phyloP scores from a whole-genome alignment of 2,113 vertebrate species.

The Scomber colias region DNA sequence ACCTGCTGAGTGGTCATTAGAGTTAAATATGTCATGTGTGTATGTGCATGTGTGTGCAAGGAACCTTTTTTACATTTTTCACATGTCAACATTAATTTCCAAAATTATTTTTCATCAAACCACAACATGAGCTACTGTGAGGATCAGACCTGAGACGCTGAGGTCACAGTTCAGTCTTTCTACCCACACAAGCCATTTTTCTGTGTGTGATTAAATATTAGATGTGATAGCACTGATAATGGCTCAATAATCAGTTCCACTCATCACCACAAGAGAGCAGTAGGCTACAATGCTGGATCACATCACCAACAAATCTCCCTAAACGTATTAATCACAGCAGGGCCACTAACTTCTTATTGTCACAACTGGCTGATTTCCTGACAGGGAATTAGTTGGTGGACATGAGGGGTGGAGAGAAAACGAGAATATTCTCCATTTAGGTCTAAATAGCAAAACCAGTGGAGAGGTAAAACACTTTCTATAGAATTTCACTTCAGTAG shows the following conservation, averaged over 20 bases:
- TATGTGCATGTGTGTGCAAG: neutral
- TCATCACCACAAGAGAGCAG: conserved; percentile 17
- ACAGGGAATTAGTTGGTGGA: conserved; percentile 20
- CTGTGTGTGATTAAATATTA: neutral
- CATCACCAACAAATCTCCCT: neutral
- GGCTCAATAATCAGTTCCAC: neutral
- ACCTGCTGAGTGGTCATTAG: neutral
- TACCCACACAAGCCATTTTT: too few relatives aligned
- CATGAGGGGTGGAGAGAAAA: neutral
- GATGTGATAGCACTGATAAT: neutral
- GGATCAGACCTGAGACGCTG: neutral
- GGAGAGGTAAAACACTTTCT: neutral
- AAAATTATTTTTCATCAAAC: neutral
- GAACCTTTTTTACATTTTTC: neutral
- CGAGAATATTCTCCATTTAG: neutral
- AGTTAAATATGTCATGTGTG: too few relatives aligned
- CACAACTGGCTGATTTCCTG: conserved; percentile 10
- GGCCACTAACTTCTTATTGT: neutral
- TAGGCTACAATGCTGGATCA: neutral
- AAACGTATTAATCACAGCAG: conserved; percentile 10
- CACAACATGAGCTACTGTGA: neutral
- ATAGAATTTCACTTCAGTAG: neutral
- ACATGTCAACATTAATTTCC: neutral
- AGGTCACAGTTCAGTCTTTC: neutral
- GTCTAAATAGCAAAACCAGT: neutral